Percentiles rank a stretch among this genome's conserved stretches.
These are phyloP conservation scores for Graptemys geographica DNA, from an alignment of 2,797 vertebrate genomes.

Conservation along the genomic window DNA sequence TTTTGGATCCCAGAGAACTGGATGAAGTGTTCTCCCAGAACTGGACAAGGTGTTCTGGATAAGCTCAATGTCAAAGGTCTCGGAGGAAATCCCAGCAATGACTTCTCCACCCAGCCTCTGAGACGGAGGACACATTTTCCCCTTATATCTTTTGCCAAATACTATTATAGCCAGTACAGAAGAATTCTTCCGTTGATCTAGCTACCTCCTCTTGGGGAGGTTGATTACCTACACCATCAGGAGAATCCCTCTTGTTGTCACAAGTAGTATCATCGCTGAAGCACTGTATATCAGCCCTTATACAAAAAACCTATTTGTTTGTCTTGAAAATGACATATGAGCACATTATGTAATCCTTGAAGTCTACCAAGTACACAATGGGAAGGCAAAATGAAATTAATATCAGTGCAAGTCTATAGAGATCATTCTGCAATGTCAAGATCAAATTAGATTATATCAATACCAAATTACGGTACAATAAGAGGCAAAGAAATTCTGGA, in stretches of 20 bases:
- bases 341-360: slow-evolving; percentile 7
- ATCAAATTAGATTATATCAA: slow-evolving; percentile 17
- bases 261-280: not conserved
- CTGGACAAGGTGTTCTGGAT: not conserved
- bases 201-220: not conserved
- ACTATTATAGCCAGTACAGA: not conserved
- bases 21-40: not conserved
- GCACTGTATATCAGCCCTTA: not conserved
- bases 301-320: not conserved
- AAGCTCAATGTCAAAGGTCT: not conserved
- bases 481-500: not conserved
- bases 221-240: not conserved
- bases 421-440: slow-evolving; percentile 44
- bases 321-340: slow-evolving; percentile 1
- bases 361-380: not conserved
- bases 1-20: not conserved
- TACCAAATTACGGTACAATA: slow-evolving; percentile 5
- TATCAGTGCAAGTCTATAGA: not conserved
- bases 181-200: not conserved
- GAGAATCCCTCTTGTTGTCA: not conserved
- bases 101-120: not conserved
- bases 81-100: not conserved
- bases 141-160: not conserved
- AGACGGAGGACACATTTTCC: not conserved
- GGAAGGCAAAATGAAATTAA: slow-evolving; percentile 36